phyloP scores from a whole-genome alignment of 2,888 invertebrate species.

The Cantharis rufa region DNA sequence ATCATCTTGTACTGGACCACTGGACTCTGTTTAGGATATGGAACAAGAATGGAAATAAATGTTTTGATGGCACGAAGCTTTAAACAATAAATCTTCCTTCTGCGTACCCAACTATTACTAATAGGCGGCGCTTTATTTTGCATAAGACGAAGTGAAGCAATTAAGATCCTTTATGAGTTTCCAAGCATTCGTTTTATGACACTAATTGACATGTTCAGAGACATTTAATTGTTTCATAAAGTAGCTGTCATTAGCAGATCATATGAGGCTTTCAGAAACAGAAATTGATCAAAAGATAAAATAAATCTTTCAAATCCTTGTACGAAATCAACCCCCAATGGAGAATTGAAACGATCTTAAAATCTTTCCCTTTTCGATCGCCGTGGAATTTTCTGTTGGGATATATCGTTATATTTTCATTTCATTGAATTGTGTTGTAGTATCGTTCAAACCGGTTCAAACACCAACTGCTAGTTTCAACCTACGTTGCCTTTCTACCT shows the following conservation, averaged over 20 bases:
- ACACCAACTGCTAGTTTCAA: slow-evolving; percentile 34
- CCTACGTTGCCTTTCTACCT: slow-evolving; percentile 27
- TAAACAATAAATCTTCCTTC: slow-evolving; percentile 18
- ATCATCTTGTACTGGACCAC: slow-evolving; percentile 24
- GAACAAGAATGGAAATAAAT: slow-evolving; percentile 19
- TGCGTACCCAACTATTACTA: slow-evolving; percentile 19
- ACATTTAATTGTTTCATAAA: slow-evolving; percentile 24
- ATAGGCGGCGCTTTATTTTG: slow-evolving; percentile 22
- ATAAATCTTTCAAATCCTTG: slow-evolving; percentile 13
- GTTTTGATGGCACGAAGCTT: slow-evolving; percentile 12
- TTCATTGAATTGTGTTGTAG: slow-evolving; percentile 41
- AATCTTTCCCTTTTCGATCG: slow-evolving; percentile 14
- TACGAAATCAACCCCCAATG: slow-evolving; percentile 16
- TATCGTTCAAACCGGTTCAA: slow-evolving; percentile 37
- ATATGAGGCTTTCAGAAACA: slow-evolving; percentile 16
- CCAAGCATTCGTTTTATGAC: slow-evolving; percentile 17
- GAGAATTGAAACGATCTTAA: slow-evolving; percentile 8
- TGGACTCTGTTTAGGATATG: slow-evolving; percentile 17
- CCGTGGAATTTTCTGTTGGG: slow-evolving; percentile 31
- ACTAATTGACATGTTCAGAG: slow-evolving; percentile 17
- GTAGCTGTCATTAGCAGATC: slow-evolving; percentile 23
- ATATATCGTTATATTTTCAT: slow-evolving; percentile 42
- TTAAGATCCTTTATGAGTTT: slow-evolving; percentile 20
- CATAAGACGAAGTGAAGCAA: slow-evolving; percentile 17
- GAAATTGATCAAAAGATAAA: slow-evolving; percentile 11